Percentiles rank a stretch among this genome's conserved stretches.
Conservation (phyloP, 2,888 invertebrate species). For the Drosophila falleni region DNA sequence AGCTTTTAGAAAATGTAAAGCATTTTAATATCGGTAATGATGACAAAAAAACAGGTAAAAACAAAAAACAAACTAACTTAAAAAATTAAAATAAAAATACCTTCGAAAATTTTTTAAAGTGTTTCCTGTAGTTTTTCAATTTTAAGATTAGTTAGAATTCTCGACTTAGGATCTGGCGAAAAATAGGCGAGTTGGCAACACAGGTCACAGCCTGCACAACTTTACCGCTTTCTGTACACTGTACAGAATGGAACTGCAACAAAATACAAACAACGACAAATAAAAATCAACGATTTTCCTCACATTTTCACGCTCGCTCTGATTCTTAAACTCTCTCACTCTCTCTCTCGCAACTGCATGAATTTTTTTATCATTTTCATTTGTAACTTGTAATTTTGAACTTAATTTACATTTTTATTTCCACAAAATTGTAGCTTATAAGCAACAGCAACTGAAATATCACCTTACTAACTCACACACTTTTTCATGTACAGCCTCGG, state of each 20-base stretch:
- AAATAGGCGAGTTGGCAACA: too few species aligned
- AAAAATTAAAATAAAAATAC: too few species aligned
- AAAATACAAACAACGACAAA: constrained; percentile 37
- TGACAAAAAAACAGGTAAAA: too few species aligned
- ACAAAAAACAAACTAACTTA: too few species aligned
- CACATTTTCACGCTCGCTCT: constrained; percentile 28
- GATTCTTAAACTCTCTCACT: background rate
- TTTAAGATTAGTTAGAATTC: too few species aligned
- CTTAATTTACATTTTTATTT: constrained; percentile 19
- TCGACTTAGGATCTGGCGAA: too few species aligned
- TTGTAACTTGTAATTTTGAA: constrained; percentile 7
- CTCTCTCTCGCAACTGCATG: constrained; percentile 33
- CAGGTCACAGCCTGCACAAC: constrained; percentile 25
- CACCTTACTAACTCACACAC: background rate
- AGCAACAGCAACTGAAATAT: background rate
- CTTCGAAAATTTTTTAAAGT: too few species aligned
- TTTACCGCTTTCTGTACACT: background rate
- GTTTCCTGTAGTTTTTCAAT: too few species aligned
- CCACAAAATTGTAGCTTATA: constrained; percentile 17
- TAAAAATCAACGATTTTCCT: constrained; percentile 47
- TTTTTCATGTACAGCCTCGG: constrained; percentile 88
- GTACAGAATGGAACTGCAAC: constrained; percentile 25
- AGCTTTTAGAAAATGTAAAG: too few species aligned
- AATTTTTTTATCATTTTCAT: constrained; percentile 23
- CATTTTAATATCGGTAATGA: too few species aligned